These are phyloP conservation scores for Nothoprocta pentlandii DNA, from an alignment of 2,113 vertebrate species.

Conservation along the genomic window DNA sequence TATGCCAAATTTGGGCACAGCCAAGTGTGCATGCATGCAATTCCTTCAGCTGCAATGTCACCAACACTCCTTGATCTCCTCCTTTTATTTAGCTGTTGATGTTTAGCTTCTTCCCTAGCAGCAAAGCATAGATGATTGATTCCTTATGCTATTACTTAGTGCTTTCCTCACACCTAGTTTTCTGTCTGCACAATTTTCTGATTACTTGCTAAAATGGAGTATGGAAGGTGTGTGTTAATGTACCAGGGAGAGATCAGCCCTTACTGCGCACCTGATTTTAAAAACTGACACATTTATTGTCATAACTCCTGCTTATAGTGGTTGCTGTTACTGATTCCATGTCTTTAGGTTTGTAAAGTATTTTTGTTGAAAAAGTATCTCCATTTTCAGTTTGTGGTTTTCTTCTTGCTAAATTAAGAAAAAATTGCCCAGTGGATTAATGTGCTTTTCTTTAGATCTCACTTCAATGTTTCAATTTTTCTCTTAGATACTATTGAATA, in stretches of 20 bases:
- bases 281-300: not conserved
- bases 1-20: not conserved
- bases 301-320: not conserved
- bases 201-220: not conserved
- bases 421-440: accelerated
- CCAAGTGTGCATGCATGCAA: not conserved
- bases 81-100: not conserved
- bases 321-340: not conserved
- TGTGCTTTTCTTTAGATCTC: not conserved
- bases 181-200: not conserved
- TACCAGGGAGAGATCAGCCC: no score
- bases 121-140: not conserved
- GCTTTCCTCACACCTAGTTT: not conserved
- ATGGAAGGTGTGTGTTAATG: not conserved
- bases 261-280: not conserved
- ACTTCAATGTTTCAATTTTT: not conserved
- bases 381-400: not conserved
- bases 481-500: not conserved
- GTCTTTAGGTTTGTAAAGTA: not conserved
- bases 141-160: not conserved
- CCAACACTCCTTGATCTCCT: not conserved
- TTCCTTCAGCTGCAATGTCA: not conserved
- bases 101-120: not conserved
- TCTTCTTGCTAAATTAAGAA: not conserved
- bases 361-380: not conserved